Conservation (phyloP, 2,888 invertebrate genomes). For the Leucania comma region DNA sequence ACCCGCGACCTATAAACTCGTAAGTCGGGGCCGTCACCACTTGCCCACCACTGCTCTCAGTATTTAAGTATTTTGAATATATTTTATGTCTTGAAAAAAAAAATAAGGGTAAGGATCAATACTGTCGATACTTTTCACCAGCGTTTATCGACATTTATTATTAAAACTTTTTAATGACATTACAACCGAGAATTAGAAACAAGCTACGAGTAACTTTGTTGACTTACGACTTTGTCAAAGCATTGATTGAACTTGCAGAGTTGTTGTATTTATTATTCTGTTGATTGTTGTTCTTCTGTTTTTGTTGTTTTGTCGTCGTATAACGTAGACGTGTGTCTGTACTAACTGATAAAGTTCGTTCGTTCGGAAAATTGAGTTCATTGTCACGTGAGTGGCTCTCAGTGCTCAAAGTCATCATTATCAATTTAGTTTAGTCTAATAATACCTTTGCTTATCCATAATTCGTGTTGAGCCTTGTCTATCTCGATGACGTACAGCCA, state of each 20-base stretch:
- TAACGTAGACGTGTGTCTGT: constrained; percentile 15
- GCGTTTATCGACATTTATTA: constrained; percentile 11
- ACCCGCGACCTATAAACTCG: too few relatives aligned
- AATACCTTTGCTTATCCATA: constrained; percentile 18
- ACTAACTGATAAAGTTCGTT: constrained; percentile 60
- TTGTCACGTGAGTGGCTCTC: constrained; percentile 27
- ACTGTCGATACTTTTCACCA: constrained; percentile 2
- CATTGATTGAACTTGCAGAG: constrained; percentile 40
- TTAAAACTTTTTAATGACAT: constrained; percentile 43
- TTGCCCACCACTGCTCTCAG: too few relatives aligned
- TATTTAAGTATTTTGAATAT: too few relatives aligned
- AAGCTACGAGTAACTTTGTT: constrained; percentile 46
- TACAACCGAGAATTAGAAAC: constrained; percentile 35
- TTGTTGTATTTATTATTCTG: constrained; percentile 33
- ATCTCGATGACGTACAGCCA: constrained; percentile 9
- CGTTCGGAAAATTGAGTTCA: constrained; percentile 64
- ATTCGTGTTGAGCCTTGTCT: constrained; percentile 5
- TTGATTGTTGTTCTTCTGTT: constrained; percentile 42
- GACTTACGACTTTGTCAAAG: constrained; percentile 41
- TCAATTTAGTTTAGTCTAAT: constrained; percentile 29
- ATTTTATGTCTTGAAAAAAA: too few relatives aligned
- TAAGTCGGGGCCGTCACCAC: too few relatives aligned
- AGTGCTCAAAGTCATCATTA: constrained; percentile 32
- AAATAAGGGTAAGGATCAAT: too few relatives aligned
- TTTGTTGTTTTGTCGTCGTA: constrained; percentile 16